A percentile compares a stretch with the other conserved stretches of the same genome.
These are phyloP conservation scores for Enteromius anoplus DNA, from an alignment of 2,797 vertebrate genomes.

Conservation along the genomic window DNA sequence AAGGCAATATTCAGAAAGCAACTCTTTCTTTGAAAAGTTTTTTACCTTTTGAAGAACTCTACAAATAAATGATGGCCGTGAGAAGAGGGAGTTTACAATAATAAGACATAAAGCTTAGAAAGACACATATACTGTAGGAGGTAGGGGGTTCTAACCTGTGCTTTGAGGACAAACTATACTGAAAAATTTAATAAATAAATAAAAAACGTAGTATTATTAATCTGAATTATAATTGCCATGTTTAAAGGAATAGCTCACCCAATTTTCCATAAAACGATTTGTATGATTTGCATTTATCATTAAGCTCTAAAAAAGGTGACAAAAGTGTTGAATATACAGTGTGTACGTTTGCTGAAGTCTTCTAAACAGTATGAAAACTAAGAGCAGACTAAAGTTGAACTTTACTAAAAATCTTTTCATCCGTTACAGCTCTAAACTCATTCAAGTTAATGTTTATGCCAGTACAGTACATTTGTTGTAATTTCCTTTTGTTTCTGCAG, in stretches of 20 bases:
- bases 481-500: background rate
- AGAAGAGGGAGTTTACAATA: background rate
- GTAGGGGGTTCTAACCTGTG: background rate
- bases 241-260: background rate
- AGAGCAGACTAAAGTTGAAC: background rate
- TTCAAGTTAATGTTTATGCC: background rate
- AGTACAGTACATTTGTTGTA: background rate
- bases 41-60: background rate
- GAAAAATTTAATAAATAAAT: background rate
- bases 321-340: background rate
- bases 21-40: background rate
- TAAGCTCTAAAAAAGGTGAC: background rate
- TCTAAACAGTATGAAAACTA: background rate
- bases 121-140: background rate
- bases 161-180: background rate
- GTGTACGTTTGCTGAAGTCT: background rate
- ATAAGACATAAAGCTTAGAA: background rate
- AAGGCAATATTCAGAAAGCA: slow-evolving; percentile 3
- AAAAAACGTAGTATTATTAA: too few species aligned
- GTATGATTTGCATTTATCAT: too few species aligned
- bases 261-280: too few species aligned
- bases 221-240: background rate
- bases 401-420: background rate
- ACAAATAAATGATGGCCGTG: background rate
- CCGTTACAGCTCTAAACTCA: background rate